phyloP scores from a whole-genome alignment of 1,140 invertebrate genomes.

The Saxidomus purpurata region DNA sequence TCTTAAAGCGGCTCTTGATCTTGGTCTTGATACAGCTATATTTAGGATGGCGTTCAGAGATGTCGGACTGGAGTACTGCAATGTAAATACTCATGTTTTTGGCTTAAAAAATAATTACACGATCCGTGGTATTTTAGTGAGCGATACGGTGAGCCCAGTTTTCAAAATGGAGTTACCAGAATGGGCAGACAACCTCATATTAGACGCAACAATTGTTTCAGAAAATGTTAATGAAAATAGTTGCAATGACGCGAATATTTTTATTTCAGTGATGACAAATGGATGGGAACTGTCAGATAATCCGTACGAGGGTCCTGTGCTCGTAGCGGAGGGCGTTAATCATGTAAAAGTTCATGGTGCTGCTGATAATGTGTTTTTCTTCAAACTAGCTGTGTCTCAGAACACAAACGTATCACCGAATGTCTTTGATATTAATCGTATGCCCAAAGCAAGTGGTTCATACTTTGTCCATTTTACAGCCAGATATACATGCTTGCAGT shows the following conservation, averaged over 20 bases:
- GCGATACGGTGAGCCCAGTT: constrained; percentile 23
- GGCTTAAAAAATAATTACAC: constrained; percentile 37
- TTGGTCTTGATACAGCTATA: constrained; percentile 54
- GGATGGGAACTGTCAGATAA: neutral
- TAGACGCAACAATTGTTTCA: neutral
- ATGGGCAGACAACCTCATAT: constrained; percentile 46
- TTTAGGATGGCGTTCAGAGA: constrained; percentile 57
- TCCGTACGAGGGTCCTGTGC: neutral
- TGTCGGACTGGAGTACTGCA: constrained; percentile 70
- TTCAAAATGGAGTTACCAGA: constrained; percentile 40
- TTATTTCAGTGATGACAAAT: neutral
- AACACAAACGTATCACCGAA: too few species aligned
- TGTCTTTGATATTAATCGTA: too few species aligned
- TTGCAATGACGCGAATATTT: neutral
- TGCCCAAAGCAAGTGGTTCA: neutral
- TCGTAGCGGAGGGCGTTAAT: neutral
- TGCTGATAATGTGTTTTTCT: neutral
- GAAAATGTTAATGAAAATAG: neutral
- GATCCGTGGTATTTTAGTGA: neutral
- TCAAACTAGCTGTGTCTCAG: neutral
- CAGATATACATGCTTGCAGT: neutral
- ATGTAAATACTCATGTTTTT: constrained; percentile 45
- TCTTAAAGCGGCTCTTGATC: constrained; percentile 71
- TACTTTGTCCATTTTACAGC: neutral
- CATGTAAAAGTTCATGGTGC: neutral